Evolutionary conservation across 2,113 vertebrate species (phyloP).

Genomic region (Saimiri boliviensis): DNA sequence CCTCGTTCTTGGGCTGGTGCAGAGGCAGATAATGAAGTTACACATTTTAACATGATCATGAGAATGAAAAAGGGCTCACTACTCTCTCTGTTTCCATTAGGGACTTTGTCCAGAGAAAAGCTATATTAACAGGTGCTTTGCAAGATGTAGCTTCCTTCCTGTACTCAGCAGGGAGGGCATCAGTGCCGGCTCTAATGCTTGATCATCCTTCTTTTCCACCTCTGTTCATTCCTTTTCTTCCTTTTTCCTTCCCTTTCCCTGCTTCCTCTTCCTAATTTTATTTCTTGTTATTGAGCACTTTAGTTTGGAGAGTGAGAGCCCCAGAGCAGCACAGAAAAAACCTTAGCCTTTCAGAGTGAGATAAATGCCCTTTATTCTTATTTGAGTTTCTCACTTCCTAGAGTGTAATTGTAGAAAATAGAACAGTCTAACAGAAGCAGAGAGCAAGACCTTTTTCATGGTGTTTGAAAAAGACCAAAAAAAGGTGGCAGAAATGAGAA

Average conservation of each 20-base stretch:
- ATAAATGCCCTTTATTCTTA: conserved; percentile 67
- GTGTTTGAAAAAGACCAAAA: conserved; percentile 58
- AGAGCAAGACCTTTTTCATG: conserved; percentile 64
- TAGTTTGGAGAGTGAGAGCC: conserved; percentile 24
- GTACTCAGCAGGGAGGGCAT: not conserved
- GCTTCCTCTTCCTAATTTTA: not conserved
- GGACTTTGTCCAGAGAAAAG: conserved; percentile 26
- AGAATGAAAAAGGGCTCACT: conserved; percentile 42
- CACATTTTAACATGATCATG: conserved; percentile 39
- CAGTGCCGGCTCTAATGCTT: not conserved
- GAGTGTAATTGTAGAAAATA: conserved; percentile 68
- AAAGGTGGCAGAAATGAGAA: conserved; percentile 15
- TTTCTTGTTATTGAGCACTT: not conserved
- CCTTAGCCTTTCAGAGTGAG: conserved; percentile 46
- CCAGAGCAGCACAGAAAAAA: not conserved
- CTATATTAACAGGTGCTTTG: not conserved
- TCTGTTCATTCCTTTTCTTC: not conserved
- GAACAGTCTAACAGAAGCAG: conserved; percentile 70
- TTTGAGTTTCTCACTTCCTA: conserved; percentile 72
- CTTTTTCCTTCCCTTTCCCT: not conserved
- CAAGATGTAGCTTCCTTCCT: not conserved
- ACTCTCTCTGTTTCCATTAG: conserved; percentile 15
- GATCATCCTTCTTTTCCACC: not conserved
- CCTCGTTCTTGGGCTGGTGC: conserved; percentile 59
- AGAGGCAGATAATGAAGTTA: conserved; percentile 60